Conservation (phyloP, 2,888 invertebrate genomes). For the Sericinus montela region DNA sequence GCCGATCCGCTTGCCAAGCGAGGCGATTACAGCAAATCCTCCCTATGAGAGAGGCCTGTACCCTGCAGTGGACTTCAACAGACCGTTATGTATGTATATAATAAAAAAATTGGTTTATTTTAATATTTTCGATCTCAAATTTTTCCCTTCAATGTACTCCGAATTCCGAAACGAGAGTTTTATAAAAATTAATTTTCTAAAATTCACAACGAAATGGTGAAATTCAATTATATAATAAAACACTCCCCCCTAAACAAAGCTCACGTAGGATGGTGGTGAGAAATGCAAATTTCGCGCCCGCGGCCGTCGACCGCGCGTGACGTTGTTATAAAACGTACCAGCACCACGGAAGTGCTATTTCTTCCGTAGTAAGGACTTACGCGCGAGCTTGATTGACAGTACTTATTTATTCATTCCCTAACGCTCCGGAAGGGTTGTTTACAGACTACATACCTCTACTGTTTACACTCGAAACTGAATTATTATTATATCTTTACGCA, state of each 20-base stretch:
- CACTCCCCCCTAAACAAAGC: slow-evolving; percentile 18
- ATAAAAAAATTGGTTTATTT: no score
- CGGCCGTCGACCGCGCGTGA: slow-evolving; percentile 11
- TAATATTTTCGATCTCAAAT: no score
- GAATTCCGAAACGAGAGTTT: not conserved
- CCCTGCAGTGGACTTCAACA: no score
- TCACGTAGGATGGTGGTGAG: slow-evolving; percentile 11
- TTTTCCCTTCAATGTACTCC: no score
- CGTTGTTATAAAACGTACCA: slow-evolving; percentile 6
- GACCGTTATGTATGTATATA: no score
- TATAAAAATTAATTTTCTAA: slow-evolving; percentile 4
- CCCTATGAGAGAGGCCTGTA: no score
- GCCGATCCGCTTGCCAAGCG: no score
- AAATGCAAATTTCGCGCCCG: slow-evolving; percentile 16
- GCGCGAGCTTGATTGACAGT: slow-evolving; percentile 51
- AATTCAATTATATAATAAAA: slow-evolving; percentile 15
- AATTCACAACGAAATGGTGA: not conserved
- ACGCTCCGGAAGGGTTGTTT: slow-evolving; percentile 48
- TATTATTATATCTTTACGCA: no score
- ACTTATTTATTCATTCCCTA: slow-evolving; percentile 59
- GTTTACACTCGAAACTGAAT: slow-evolving; percentile 3
- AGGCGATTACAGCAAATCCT: no score
- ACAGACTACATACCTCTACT: slow-evolving; percentile 24
- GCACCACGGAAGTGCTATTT: slow-evolving; percentile 30
- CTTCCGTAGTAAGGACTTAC: slow-evolving; percentile 31